These are phyloP conservation scores for Calephelis nemesis DNA, from an alignment of 1,140 invertebrate species.

Conservation along the genomic window DNA sequence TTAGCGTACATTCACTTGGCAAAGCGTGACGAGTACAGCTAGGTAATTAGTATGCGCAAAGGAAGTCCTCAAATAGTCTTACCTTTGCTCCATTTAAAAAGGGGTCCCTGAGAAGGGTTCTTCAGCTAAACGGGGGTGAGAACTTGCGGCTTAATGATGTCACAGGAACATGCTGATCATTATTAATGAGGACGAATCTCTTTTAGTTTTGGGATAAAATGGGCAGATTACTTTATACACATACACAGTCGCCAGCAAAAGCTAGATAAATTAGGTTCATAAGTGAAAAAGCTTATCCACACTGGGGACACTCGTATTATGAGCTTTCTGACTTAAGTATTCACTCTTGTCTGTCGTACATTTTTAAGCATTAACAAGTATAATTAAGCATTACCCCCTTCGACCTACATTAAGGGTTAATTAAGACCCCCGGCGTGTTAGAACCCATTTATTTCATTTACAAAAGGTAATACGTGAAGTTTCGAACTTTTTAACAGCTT, in stretches of 20 bases:
- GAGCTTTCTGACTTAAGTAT: not conserved
- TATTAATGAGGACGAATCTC: slow-evolving; percentile 14
- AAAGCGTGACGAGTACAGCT: slow-evolving; percentile 1
- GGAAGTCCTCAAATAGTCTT: slow-evolving; percentile 35
- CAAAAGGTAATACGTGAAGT: slow-evolving; percentile 15
- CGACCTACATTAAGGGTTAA: slow-evolving; percentile 11
- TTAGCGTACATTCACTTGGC: not conserved
- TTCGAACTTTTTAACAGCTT: slow-evolving; percentile 7
- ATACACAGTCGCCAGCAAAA: too few species aligned
- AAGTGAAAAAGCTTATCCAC: too few species aligned
- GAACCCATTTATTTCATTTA: slow-evolving; percentile 6
- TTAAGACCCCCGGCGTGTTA: not conserved
- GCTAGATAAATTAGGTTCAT: too few species aligned
- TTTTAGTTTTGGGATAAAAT: too few species aligned
- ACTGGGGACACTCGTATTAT: not conserved
- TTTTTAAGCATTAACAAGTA: not conserved
- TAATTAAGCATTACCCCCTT: not conserved
- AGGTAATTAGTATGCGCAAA: slow-evolving; percentile 40
- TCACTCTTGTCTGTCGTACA: not conserved
- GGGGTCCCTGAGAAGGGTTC: slow-evolving; percentile 25
- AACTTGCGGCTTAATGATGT: slow-evolving; percentile 34
- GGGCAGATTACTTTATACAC: not conserved
- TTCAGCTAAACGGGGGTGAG: slow-evolving; percentile 30
- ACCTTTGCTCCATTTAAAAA: slow-evolving; percentile 32
- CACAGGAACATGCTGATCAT: slow-evolving; percentile 21